Conservation (phyloP, 2,888 invertebrate species). For the Gymnocheta viridis region DNA sequence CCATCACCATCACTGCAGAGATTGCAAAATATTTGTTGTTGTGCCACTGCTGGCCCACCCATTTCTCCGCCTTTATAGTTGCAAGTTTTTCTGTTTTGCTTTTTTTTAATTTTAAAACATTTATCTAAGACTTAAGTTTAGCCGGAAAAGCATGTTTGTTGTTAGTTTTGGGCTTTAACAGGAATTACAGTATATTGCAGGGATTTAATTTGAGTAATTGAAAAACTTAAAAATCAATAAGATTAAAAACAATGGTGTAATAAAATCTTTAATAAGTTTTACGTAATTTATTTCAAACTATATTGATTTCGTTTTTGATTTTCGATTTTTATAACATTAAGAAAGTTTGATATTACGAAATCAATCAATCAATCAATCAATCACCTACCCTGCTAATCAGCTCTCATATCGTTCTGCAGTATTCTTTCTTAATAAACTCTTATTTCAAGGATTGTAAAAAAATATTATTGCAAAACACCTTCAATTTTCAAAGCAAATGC, state of each 20-base stretch:
- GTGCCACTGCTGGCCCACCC: constrained; percentile 55
- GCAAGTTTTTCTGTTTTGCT: neutral
- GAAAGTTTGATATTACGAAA: no score
- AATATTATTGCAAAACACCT: no score
- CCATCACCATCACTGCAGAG: constrained; percentile 32
- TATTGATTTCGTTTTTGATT: no score
- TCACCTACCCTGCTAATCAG: no score
- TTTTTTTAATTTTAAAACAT: constrained; percentile 2
- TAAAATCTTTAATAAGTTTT: neutral
- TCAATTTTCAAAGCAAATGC: no score
- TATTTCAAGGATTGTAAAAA: no score
- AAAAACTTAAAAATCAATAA: neutral
- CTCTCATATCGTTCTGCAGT: no score
- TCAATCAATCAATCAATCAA: no score
- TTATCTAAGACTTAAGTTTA: constrained; percentile 18
- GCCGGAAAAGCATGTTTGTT: neutral
- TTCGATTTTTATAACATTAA: no score
- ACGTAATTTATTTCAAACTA: no score
- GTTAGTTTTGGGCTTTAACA: neutral
- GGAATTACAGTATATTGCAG: neutral
- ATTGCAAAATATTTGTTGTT: constrained; percentile 40
- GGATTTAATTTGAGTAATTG: neutral
- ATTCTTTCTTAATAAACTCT: no score
- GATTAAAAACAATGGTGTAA: neutral
- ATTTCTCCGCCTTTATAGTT: constrained; percentile 45